These are phyloP conservation scores for Phasianus colchicus DNA, from an alignment of 2,113 vertebrate genomes.

Conservation along the genomic window DNA sequence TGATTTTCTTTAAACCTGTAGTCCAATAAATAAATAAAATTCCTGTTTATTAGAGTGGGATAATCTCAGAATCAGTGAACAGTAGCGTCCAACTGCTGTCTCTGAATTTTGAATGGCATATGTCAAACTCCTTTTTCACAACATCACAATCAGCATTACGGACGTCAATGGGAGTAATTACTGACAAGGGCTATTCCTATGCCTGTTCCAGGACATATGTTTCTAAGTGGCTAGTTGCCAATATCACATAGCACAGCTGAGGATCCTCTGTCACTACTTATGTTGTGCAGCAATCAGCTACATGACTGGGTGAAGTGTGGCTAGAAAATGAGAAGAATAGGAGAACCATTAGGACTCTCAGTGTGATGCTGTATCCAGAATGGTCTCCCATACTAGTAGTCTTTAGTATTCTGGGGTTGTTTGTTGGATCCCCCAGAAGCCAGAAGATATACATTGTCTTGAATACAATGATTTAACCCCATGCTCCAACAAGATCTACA, in stretches of 20 bases:
- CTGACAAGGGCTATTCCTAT: neutral
- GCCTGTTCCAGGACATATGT: neutral
- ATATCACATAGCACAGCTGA: neutral
- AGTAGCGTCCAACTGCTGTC: neutral
- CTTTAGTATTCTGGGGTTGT: neutral
- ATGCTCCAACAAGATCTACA: neutral
- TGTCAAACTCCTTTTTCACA: neutral
- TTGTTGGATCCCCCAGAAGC: neutral
- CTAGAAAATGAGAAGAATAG: rapidly evolving
- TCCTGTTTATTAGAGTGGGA: neutral
- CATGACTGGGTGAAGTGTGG: neutral
- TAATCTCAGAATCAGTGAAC: neutral
- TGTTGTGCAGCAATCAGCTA: neutral
- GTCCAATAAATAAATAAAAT: neutral
- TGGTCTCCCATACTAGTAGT: rapidly evolving
- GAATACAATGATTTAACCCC: neutral
- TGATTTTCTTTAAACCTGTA: neutral
- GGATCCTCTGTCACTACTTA: neutral
- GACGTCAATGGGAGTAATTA: neutral
- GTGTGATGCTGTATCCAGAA: neutral
- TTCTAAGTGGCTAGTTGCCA: neutral
- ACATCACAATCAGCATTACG: neutral
- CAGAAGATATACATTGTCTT: neutral
- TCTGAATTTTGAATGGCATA: neutral
- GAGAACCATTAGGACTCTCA: rapidly evolving